phyloP scores from a whole-genome alignment of 2,113 vertebrate species.

The Progne subis region DNA sequence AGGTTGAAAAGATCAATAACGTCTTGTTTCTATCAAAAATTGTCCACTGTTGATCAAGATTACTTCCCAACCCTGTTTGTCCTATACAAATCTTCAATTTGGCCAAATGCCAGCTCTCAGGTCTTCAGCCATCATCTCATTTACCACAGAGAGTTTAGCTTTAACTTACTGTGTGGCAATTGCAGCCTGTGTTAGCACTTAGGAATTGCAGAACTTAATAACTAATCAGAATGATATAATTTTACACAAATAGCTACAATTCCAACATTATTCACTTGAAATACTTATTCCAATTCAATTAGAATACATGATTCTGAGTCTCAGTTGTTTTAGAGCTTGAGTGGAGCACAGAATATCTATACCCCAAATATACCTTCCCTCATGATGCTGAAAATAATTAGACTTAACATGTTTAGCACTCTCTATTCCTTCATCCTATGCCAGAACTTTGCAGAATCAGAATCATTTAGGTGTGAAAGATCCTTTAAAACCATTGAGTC shows the following conservation, averaged over 20 bases:
- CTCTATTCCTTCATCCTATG: not conserved
- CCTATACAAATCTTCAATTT: not conserved
- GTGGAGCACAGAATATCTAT: not conserved
- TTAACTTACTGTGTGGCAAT: not conserved
- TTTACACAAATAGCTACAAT: not conserved
- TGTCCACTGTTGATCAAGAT: not conserved
- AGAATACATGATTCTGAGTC: not conserved
- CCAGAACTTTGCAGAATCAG: not conserved
- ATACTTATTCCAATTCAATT: not conserved
- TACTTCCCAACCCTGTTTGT: not conserved
- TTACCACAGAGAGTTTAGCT: not conserved
- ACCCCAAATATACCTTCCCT: not conserved
- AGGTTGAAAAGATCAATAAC: not conserved
- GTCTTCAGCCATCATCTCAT: not conserved
- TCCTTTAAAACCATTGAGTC: not conserved
- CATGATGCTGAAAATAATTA: not conserved
- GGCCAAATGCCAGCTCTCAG: not conserved
- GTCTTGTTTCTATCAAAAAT: not conserved
- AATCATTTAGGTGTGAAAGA: not conserved
- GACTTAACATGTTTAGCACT: not conserved
- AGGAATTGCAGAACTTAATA: not conserved
- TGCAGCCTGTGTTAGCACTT: not conserved
- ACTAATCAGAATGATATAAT: not conserved
- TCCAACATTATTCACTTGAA: not conserved
- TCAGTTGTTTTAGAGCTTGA: not conserved